Evolutionary conservation across 2,113 vertebrate species (phyloP).

Genomic region (Cynopterus brachyotis): DNA sequence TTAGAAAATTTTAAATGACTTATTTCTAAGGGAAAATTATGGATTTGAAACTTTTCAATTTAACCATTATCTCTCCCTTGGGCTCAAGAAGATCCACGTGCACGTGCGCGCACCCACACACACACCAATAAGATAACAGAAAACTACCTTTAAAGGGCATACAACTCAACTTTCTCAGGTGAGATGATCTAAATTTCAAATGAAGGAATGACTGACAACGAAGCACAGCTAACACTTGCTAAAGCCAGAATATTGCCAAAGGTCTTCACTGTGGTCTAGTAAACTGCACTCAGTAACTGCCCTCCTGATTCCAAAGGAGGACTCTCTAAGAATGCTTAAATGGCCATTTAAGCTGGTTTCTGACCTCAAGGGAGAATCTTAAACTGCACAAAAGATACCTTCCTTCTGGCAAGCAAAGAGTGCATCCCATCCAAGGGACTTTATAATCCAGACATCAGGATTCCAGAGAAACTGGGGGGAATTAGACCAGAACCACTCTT

Average conservation of each 20-base stretch:
- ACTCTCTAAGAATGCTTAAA: background rate
- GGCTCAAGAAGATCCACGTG: background rate
- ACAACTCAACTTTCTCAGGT: background rate
- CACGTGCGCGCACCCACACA: background rate
- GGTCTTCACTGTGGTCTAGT: background rate
- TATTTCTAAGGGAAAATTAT: background rate
- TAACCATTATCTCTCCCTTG: background rate
- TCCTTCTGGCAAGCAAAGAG: background rate
- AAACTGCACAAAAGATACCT: background rate
- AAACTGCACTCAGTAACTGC: background rate
- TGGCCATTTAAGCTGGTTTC: background rate
- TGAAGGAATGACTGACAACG: background rate
- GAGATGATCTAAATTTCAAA: background rate
- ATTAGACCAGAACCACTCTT: background rate
- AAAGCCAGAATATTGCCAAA: background rate
- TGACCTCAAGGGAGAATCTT: background rate
- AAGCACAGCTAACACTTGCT: background rate
- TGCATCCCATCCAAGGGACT: background rate
- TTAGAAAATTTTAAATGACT: slow-evolving; percentile 40
- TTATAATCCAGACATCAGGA: background rate
- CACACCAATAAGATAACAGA: background rate
- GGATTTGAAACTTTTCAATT: background rate
- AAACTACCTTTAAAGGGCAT: background rate
- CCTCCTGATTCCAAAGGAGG: background rate
- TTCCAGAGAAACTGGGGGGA: background rate